Evolutionary conservation across 2,888 invertebrate species (phyloP).

Genomic region (Himalopsyche anomala): DNA sequence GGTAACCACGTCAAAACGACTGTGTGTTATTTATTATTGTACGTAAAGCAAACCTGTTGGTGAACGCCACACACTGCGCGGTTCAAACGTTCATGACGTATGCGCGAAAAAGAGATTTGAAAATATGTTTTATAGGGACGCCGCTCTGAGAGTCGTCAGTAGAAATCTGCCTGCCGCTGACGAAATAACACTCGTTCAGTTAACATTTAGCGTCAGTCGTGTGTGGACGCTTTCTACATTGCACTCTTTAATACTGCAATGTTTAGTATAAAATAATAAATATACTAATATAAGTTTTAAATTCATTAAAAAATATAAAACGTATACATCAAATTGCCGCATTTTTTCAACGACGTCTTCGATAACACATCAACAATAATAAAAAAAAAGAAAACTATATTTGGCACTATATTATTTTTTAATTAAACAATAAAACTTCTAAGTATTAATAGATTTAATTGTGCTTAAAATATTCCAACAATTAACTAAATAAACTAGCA

Average conservation of each 20-base stretch:
- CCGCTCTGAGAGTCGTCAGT: background rate
- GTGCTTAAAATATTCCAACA: no score
- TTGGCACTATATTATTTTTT: no score
- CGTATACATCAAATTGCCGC: no score
- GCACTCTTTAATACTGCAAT: background rate
- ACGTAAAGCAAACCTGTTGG: background rate
- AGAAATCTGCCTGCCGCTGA: constrained; percentile 6
- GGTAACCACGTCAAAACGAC: background rate
- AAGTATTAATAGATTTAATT: no score
- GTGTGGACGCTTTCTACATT: constrained; percentile 9
- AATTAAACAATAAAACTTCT: no score
- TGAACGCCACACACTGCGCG: background rate
- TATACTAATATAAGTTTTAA: background rate
- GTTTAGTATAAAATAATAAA: constrained; percentile 16
- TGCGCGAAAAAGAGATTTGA: constrained; percentile 19
- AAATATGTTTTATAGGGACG: constrained; percentile 10
- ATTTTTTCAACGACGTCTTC: background rate
- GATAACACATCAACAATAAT: background rate
- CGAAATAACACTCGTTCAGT: background rate
- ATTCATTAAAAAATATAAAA: no score
- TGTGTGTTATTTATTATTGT: background rate
- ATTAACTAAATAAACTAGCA: no score
- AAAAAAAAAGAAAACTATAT: no score
- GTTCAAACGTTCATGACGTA: constrained; percentile 8
- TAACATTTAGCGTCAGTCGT: background rate